These are phyloP conservation scores for Harpagus bidentatus DNA, from an alignment of 2,113 vertebrate genomes.

Conservation along the genomic window DNA sequence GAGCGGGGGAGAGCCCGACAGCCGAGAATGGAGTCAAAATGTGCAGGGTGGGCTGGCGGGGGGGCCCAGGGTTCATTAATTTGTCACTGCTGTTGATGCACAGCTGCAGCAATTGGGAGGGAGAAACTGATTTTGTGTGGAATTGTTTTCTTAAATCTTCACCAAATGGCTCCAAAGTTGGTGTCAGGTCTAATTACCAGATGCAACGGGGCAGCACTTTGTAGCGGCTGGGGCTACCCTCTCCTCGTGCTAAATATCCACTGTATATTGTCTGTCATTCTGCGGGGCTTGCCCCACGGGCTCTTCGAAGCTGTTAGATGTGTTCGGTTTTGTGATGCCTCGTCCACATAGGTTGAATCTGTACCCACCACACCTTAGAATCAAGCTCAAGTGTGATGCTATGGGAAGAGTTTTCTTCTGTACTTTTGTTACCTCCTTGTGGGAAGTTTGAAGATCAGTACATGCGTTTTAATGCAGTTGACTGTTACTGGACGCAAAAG, in stretches of 20 bases:
- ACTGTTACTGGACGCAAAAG: not conserved
- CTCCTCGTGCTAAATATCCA: not conserved
- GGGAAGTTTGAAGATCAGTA: not conserved
- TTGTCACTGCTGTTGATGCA: not conserved
- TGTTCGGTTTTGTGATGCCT: not conserved
- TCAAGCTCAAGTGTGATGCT: not conserved
- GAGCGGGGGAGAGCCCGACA: not conserved
- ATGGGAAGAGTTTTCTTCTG: not conserved
- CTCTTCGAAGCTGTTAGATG: not conserved
- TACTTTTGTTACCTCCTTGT: not conserved
- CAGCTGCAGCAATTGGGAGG: not conserved
- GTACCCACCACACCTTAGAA: not conserved
- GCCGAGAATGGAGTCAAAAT: not conserved
- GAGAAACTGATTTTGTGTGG: not conserved
- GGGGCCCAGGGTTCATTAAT: not conserved
- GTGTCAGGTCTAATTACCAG: not conserved
- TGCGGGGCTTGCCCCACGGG: not conserved
- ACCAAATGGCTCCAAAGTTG: not conserved
- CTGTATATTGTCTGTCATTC: not conserved
- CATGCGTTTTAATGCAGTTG: not conserved
- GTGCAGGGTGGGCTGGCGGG: not conserved
- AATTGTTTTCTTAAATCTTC: not conserved
- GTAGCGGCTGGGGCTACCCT: not conserved
- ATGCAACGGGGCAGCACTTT: not conserved
- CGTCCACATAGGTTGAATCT: not conserved